Percentiles rank a stretch among this genome's conserved stretches.
These are phyloP conservation scores for Saguinus midas DNA, from an alignment of 2,113 vertebrate genomes.

Conservation along the genomic window DNA sequence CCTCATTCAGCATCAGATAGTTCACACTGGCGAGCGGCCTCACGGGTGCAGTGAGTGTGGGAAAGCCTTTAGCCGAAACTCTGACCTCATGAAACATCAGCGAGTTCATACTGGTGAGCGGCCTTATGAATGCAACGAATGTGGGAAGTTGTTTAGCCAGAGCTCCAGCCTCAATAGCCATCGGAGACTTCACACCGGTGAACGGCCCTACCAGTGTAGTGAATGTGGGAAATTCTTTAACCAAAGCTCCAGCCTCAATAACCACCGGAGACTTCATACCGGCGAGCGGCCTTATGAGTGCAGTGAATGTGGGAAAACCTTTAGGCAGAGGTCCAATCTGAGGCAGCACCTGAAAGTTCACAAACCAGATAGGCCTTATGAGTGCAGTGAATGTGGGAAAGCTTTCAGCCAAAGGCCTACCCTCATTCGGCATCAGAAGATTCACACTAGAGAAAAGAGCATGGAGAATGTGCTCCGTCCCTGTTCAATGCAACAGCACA, in stretches of 20 bases:
- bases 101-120: conserved; percentile 53
- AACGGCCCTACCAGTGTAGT: conserved; percentile 52
- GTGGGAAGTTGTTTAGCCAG: conserved; percentile 56
- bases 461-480: background rate
- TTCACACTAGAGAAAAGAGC: conserved; percentile 32
- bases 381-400: conserved; percentile 45
- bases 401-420: conserved; percentile 54
- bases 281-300: conserved; percentile 57
- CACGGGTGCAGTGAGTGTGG: conserved; percentile 28
- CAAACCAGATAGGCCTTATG: conserved; percentile 47
- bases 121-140: conserved; percentile 48
- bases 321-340: conserved; percentile 63
- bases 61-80: conserved; percentile 51
- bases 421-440: conserved; percentile 51
- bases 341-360: conserved; percentile 65
- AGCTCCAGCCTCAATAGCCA: conserved; percentile 60
- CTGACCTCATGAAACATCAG: conserved; percentile 47
- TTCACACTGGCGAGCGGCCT: conserved; percentile 58
- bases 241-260: conserved; percentile 56
- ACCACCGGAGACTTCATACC: conserved; percentile 56
- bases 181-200: conserved; percentile 53
- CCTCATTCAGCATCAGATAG: conserved; percentile 55
- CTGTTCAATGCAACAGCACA: background rate
- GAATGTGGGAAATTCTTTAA: conserved; percentile 65
- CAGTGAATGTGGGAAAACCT: conserved; percentile 54